Evolutionary conservation across 2,113 vertebrate genomes (phyloP), one percentile per base, ranked within the genome.

Genomic region (Gambusia affinis): DNA sequence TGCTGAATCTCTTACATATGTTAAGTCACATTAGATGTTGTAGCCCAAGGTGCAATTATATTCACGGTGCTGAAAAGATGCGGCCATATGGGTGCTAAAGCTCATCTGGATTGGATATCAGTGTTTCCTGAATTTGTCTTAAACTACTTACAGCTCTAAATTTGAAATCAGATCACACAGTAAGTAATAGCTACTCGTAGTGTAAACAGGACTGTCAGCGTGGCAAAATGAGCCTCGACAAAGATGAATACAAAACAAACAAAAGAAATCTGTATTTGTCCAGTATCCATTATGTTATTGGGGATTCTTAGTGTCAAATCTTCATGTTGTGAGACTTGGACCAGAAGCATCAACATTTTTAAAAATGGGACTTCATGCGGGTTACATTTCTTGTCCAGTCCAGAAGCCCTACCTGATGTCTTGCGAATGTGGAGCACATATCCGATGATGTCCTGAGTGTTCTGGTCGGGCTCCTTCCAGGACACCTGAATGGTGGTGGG

Each of bases 361-460:
- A 3, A 44, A 44, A 44, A 17, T 44, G 42, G 15, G 15, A 44
- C 15, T 39, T 39, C 37, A 39, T 3, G 12, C 37, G 12, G 33
- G 33, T 39, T 39, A 42, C 39, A 51, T 51, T 51, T 51, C 47
- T 22, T 24, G 19, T 19, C 19, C 33, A 30, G n/a, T 2, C 60
- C 60, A 51, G 4, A 51, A 7, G 60, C 1, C 37, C 0, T 85
- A 98, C 98, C 98, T 85, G 95, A 91, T 2, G 95, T 96, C 82
- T 92, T 96, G 82, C 97, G 94, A 70, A 99, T 97, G 91, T 99
- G 98, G 37, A 99, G 94, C 78, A 99, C 98, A 0, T 99, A 99
- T 79, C 98, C 96, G 0, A 99, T 98, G 92, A 99, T 98, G 89
- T 99, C 98, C 93, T 96, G 95, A 67, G 96, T 98, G 91, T 97